Conservation (phyloP, 2,113 vertebrate species). For the Panthera tigris region DNA sequence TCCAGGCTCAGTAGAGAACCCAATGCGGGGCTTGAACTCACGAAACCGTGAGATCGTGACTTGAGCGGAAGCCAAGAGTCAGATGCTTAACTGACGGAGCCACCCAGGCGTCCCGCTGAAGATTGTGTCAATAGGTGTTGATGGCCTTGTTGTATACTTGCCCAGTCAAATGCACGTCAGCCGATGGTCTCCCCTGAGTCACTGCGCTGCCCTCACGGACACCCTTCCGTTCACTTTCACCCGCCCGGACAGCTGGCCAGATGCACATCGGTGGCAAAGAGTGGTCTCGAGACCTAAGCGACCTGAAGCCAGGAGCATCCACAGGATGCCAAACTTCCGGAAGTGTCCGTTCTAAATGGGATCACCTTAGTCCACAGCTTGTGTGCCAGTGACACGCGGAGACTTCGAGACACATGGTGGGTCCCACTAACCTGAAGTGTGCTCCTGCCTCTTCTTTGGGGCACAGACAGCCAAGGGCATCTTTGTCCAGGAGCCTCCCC, state of each 20-base stretch:
- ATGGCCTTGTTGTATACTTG: not conserved
- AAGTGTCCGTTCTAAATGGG: not conserved
- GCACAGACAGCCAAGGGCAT: no score
- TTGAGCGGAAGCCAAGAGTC: no score
- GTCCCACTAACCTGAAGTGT: not conserved
- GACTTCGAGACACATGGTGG: not conserved
- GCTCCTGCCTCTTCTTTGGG: not conserved
- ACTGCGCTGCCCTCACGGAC: not conserved
- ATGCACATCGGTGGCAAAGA: not conserved
- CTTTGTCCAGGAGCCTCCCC: rapidly evolving
- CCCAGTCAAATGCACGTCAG: not conserved
- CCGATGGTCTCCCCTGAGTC: not conserved
- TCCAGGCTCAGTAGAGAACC: no score
- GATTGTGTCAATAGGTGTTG: not conserved
- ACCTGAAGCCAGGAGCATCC: rapidly evolving
- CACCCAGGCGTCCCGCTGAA: no score
- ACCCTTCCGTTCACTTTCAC: not conserved
- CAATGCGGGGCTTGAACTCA: no score
- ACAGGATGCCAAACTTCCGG: not conserved
- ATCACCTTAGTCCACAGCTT: not conserved
- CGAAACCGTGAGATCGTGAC: no score
- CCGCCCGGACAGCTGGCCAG: not conserved
- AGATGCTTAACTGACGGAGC: no score
- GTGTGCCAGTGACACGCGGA: not conserved
- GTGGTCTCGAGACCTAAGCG: not conserved